Conservation (phyloP, 2,888 invertebrate species). For the Trissonchulus latispiculum region DNA sequence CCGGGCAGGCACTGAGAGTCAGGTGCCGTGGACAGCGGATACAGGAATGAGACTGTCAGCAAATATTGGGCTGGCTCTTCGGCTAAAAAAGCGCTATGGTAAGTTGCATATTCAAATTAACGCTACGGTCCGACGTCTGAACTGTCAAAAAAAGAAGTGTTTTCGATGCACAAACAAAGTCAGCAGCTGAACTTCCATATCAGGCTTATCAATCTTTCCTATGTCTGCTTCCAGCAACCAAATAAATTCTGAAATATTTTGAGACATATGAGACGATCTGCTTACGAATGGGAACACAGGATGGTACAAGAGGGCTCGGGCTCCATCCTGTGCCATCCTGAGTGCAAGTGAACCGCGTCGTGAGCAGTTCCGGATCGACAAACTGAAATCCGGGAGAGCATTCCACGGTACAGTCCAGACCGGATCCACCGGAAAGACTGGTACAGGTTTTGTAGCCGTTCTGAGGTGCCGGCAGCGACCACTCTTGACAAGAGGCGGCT, state of each 20-base stretch:
- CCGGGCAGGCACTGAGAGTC: constrained; percentile 37
- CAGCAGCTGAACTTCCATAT: too few relatives aligned
- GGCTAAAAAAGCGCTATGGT: constrained; percentile 32
- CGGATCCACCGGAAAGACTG: constrained; percentile 64
- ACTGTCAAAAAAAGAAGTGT: too few relatives aligned
- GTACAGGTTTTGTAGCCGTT: constrained; percentile 59
- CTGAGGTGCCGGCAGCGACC: constrained; percentile 78
- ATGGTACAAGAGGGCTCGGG: constrained; percentile 78
- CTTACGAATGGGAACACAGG: constrained; percentile 80
- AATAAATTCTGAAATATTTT: too few relatives aligned
- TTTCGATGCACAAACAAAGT: too few relatives aligned
- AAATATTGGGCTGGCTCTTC: constrained; percentile 43
- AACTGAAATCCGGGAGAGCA: constrained; percentile 32
- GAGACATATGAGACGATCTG: too few relatives aligned
- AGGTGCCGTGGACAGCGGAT: constrained; percentile 33
- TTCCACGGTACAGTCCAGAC: constrained; percentile 50
- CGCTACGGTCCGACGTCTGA: too few relatives aligned
- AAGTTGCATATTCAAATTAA: too few relatives aligned
- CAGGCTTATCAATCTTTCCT: too few relatives aligned
- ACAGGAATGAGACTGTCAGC: constrained; percentile 35
- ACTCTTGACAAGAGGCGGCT: constrained; percentile 63
- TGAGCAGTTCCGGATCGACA: constrained; percentile 26
- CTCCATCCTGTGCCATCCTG: constrained; percentile 65
- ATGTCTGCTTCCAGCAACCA: too few relatives aligned
- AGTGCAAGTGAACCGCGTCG: constrained; percentile 67